A percentile compares a stretch with the other conserved stretches of the same genome.
These are phyloP conservation scores for Pachydiplax longipennis DNA, from an alignment of 2,888 invertebrate genomes.

Conservation along the genomic window DNA sequence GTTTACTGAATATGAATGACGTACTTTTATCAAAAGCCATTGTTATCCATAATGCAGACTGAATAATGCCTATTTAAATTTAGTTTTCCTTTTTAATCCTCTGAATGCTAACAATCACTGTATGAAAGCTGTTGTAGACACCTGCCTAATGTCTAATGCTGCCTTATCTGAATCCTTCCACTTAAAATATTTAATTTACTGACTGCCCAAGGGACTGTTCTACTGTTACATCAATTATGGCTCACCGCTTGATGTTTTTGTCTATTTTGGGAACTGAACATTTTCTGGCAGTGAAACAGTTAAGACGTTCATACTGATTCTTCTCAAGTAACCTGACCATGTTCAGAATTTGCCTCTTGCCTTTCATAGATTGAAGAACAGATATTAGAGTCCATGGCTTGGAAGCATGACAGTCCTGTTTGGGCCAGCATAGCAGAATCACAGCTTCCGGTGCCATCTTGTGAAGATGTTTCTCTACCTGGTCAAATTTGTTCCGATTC, in stretches of 20 bases:
- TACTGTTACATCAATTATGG: background rate
- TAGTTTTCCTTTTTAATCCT: too few relatives aligned
- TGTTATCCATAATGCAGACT: too few relatives aligned
- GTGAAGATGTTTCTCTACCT: slow-evolving; percentile 76
- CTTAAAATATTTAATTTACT: too few relatives aligned
- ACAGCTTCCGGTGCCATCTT: slow-evolving; percentile 74
- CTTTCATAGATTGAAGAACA: slow-evolving; percentile 84
- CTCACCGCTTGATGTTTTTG: too few relatives aligned
- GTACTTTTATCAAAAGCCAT: too few relatives aligned
- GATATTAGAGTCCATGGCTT: slow-evolving; percentile 89
- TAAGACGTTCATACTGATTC: background rate
- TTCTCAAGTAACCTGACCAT: background rate
- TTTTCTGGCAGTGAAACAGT: background rate
- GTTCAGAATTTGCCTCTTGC: background rate
- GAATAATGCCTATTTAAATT: too few relatives aligned
- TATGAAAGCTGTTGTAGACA: too few relatives aligned
- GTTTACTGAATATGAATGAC: too few relatives aligned
- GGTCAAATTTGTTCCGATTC: slow-evolving; percentile 59
- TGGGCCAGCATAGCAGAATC: slow-evolving; percentile 79
- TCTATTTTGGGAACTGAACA: too few relatives aligned
- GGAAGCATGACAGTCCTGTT: slow-evolving; percentile 85
- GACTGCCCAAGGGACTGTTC: background rate
- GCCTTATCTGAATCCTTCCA: too few relatives aligned
- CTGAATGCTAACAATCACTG: too few relatives aligned
- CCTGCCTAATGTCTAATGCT: too few relatives aligned